Evolutionary conservation across 2,888 invertebrate genomes (phyloP).

Genomic region (Drosophila nigricruria): DNA sequence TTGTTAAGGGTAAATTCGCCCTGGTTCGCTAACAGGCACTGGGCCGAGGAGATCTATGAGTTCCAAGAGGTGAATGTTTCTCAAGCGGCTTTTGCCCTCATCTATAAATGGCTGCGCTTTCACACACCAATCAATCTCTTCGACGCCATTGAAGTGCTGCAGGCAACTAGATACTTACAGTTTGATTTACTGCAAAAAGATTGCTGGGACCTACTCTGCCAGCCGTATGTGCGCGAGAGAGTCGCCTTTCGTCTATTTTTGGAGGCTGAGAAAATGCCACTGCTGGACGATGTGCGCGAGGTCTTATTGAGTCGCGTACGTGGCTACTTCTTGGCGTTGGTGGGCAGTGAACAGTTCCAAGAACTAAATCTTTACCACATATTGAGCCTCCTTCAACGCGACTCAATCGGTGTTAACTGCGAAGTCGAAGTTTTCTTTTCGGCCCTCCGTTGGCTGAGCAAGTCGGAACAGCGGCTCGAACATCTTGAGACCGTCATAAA

Average conservation of each 20-base stretch:
- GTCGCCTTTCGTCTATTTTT: constrained; percentile 20
- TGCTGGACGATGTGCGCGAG: neutral
- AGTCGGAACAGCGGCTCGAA: neutral
- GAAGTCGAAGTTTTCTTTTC: constrained; percentile 51
- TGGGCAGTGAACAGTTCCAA: constrained; percentile 24
- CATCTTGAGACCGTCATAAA: constrained; percentile 25
- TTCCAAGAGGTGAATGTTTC: constrained; percentile 17
- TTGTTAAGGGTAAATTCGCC: constrained; percentile 28
- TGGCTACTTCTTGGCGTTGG: constrained; percentile 38
- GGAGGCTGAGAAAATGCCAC: neutral
- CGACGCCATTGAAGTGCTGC: constrained; percentile 16
- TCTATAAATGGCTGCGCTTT: constrained; percentile 47
- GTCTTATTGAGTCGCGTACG: constrained; percentile 30
- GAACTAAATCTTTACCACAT: constrained; percentile 2
- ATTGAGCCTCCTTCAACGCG: constrained; percentile 7
- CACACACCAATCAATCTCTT: neutral
- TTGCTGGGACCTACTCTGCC: constrained; percentile 15
- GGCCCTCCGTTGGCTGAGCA: constrained; percentile 40
- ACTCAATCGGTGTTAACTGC: constrained; percentile 46
- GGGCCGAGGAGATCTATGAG: constrained; percentile 5
- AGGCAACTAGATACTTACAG: constrained; percentile 25
- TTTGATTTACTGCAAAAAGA: constrained; percentile 8
- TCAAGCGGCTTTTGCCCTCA: constrained; percentile 10
- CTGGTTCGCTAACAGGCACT: constrained; percentile 34
- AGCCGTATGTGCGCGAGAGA: constrained; percentile 25